Conservation (phyloP, 2,113 vertebrate species). For the Macrotis lagotis region DNA sequence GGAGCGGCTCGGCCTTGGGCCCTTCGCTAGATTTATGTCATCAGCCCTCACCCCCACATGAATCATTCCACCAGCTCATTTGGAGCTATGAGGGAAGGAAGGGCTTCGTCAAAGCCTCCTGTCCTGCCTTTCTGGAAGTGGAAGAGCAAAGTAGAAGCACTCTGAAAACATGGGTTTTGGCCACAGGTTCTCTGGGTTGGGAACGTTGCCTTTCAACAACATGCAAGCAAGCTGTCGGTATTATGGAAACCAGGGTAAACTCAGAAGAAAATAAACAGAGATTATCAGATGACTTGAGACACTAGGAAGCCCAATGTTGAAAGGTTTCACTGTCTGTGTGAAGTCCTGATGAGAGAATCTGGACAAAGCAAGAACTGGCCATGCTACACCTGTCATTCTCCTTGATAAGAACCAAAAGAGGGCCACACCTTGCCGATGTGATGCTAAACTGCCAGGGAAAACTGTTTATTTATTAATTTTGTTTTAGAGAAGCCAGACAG, state of each 20-base stretch:
- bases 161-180: conserved; percentile 75
- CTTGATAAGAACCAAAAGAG: conserved; percentile 65
- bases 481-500: conserved; percentile 59
- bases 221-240: conserved; percentile 66
- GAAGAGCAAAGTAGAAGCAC: conserved; percentile 72
- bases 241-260: conserved; percentile 76
- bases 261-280: conserved; percentile 79
- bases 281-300: conserved; percentile 81
- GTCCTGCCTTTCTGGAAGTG: conserved; percentile 77
- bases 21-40: conserved; percentile 85
- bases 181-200: conserved; percentile 27
- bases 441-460: not conserved
- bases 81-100: conserved; percentile 81
- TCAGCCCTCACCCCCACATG: conserved; percentile 78
- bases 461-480: conserved; percentile 63
- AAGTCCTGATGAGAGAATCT: conserved; percentile 78
- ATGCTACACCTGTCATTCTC: conserved; percentile 69
- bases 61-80: conserved; percentile 83
- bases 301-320: conserved; percentile 77
- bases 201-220: conserved; percentile 66
- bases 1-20: conserved; percentile 77
- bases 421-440: conserved; percentile 60
- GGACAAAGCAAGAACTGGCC: conserved; percentile 51
- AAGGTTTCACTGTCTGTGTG: conserved; percentile 78
- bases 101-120: conserved; percentile 69